Conservation (phyloP, 2,888 invertebrate genomes). For the Ectropis crepuscularia region DNA sequence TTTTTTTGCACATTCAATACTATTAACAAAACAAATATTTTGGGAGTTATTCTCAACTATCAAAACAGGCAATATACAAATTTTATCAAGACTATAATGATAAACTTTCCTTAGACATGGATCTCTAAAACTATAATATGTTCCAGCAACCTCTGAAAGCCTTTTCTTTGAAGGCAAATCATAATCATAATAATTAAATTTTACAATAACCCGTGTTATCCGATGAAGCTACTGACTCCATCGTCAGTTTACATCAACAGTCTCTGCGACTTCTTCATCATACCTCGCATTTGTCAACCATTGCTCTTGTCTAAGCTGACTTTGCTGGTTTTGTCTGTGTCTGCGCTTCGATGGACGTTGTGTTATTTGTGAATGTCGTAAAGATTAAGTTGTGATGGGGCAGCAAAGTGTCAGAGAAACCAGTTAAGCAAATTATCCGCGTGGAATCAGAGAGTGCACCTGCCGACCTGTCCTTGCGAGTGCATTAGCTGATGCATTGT, state of each 20-base stretch:
- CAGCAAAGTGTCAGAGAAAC: conserved; percentile 71
- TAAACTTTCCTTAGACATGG: too few relatives aligned
- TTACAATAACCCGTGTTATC: conserved; percentile 67
- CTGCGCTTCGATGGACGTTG: conserved; percentile 9
- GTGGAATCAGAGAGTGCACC: conserved; percentile 76
- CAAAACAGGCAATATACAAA: too few relatives aligned
- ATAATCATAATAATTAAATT: conserved; percentile 78
- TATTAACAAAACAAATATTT: too few relatives aligned
- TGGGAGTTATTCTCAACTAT: too few relatives aligned
- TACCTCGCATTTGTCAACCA: conserved; percentile 11
- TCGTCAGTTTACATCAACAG: conserved; percentile 27
- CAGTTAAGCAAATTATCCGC: conserved; percentile 81
- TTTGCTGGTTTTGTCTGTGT: not conserved
- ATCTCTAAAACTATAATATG: conserved; percentile 29
- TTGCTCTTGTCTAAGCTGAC: not conserved
- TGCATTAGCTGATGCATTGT: conserved; percentile 31
- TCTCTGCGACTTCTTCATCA: not conserved
- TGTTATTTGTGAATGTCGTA: not conserved
- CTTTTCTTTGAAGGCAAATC: conserved; percentile 65
- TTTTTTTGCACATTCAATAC: too few relatives aligned
- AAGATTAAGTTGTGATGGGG: conserved; percentile 29
- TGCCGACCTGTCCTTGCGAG: conserved; percentile 59
- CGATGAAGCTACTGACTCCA: conserved; percentile 65
- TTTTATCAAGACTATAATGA: too few relatives aligned
- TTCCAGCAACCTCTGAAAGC: conserved; percentile 46